These are phyloP conservation scores for Thaleichthys pacificus DNA, from an alignment of 2,797 vertebrate species.

Conservation along the genomic window DNA sequence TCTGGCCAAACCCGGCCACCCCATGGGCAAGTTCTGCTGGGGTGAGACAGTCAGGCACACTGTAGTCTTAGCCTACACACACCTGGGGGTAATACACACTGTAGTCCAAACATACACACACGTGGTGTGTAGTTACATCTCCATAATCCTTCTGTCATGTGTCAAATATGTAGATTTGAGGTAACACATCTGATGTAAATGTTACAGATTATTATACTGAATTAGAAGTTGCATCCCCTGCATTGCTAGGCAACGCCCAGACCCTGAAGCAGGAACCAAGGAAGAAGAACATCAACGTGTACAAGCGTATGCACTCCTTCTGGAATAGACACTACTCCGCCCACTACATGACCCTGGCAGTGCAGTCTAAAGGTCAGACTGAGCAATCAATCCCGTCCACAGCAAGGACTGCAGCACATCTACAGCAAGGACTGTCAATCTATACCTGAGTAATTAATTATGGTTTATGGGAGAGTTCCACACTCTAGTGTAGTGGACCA, in stretches of 20 bases:
- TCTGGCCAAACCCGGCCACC: conserved; percentile 91
- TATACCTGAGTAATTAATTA: background rate
- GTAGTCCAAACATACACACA: conserved; percentile 44
- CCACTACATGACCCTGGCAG: conserved; percentile 94
- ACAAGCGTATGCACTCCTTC: conserved; percentile 88
- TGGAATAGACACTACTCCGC: conserved; percentile 93
- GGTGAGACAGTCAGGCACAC: conserved; percentile 72
- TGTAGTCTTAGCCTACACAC: too few relatives aligned
- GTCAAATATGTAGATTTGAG: too few relatives aligned
- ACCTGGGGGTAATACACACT: too few relatives aligned
- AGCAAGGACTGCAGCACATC: background rate
- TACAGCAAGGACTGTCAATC: conserved; percentile 25
- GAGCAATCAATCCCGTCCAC: conserved; percentile 8
- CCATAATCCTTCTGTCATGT: too few relatives aligned
- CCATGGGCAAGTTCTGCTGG: conserved; percentile 98
- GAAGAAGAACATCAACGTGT: conserved; percentile 90
- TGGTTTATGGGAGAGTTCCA: too few relatives aligned
- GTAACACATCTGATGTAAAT: background rate
- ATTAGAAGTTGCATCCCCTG: background rate
- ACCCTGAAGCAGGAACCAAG: conserved; percentile 92
- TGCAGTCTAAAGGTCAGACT: conserved; percentile 91
- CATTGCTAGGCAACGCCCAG: conserved; percentile 85
- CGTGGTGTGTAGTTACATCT: background rate
- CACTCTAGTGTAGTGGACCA: background rate
- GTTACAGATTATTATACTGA: too few relatives aligned